Conservation (phyloP, 2,113 vertebrate species). For the Tylochromis polylepis region DNA sequence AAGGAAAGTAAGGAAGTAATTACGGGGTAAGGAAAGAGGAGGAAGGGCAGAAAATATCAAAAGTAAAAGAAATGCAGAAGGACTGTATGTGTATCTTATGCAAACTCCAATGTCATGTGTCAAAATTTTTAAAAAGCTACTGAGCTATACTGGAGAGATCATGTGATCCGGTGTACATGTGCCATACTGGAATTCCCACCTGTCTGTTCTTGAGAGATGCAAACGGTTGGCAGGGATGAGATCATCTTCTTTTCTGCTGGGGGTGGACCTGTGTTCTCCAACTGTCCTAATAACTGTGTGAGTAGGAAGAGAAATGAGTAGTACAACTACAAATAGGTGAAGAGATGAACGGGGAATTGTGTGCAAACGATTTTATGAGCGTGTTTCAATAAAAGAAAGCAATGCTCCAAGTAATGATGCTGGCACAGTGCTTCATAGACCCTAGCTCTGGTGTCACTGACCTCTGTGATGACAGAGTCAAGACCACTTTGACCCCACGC, state of each 20-base stretch:
- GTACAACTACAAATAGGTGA: background rate
- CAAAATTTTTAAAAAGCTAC: background rate
- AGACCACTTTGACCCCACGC: conserved; percentile 93
- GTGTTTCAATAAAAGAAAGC: background rate
- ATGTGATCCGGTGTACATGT: background rate
- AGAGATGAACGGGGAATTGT: background rate
- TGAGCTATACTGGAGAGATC: background rate
- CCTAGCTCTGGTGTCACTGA: conserved; percentile 55
- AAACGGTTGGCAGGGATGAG: conserved; percentile 84
- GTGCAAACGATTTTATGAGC: background rate
- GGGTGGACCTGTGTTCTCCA: conserved; percentile 85
- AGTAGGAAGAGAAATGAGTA: background rate
- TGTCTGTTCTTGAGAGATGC: conserved; percentile 88
- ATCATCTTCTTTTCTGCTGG: conserved; percentile 90
- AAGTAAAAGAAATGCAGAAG: background rate
- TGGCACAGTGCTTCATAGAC: background rate
- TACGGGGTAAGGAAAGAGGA: background rate
- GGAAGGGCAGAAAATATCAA: background rate
- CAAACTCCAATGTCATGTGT: background rate
- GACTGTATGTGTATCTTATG: background rate
- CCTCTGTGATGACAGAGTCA: conserved; percentile 90
- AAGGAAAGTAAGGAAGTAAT: background rate
- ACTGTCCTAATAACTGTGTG: conserved; percentile 82
- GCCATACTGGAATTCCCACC: conserved; percentile 66
- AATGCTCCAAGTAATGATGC: background rate